Evolutionary conservation across 1,140 invertebrate genomes (phyloP), one percentile per base, ranked within the genome.

Genomic region (Hypothenemus hampei): DNA sequence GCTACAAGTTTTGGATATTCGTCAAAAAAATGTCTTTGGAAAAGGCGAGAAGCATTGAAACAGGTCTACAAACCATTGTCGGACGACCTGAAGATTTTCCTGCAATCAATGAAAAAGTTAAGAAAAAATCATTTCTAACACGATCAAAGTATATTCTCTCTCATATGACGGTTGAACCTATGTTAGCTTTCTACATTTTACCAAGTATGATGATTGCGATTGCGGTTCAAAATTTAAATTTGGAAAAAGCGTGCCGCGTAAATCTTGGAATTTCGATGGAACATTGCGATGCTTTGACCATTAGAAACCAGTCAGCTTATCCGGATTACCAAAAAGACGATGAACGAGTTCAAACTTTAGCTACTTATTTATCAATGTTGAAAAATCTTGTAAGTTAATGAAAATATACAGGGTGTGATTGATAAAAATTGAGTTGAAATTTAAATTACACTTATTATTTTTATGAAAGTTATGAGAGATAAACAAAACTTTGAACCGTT

Each of bases 161-260:
- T 2, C 72, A 74, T 58, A 75, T 78, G 26, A 77, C 77, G 0
- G 74, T 80, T 10, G 78, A 79, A 55, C 78, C 78, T 1, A 68
- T 79, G 11, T 58, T 81, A 10, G 68, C 76, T 3, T 76, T 75
- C 31, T 74, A 78, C 13, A 66, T 78, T 1, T 70, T 79, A 49
- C 73, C 77, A 3, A 74, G 74, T 23, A 75, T 76, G 46, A 65
- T 80, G 36, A 66, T 74, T 10, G 72, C 66, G 59, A 53, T 80
- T 18, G 77, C 77, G 1, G 72, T 73, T 19, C 77, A 79, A 63
- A 79, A 82, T 70, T 63, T 83, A 13, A 78, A 78, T 64, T 69
- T 82, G 49, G 79, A 82, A 57, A 81, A 81, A 68, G 74, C 82
- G 0, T 85, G 83, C 60, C 72, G 79, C 26, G 79, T 85, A 0